A percentile compares a stretch with the other conserved stretches of the same genome.
These are phyloP conservation scores for Tubulanus polymorphus DNA, from an alignment of 2,888 invertebrate species.

Conservation along the genomic window DNA sequence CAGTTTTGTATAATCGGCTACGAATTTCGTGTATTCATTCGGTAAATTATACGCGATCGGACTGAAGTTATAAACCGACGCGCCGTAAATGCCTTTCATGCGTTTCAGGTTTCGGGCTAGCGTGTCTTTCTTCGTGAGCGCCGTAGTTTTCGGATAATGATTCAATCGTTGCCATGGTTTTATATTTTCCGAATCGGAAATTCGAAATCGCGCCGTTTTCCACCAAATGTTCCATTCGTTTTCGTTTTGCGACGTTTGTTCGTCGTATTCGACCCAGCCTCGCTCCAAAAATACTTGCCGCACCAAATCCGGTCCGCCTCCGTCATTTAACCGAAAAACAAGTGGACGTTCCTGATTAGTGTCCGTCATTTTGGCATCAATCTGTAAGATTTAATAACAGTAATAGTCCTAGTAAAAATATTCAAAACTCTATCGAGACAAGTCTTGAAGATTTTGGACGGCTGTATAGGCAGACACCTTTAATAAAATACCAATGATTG, in stretches of 20 bases:
- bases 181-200: constrained; percentile 38
- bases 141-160: constrained; percentile 69
- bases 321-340: constrained; percentile 45
- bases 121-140: constrained; percentile 80
- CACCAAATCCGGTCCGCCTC: constrained; percentile 46
- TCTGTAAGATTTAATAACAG: too few species aligned
- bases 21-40: constrained; percentile 76
- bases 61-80: constrained; percentile 71
- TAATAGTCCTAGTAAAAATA: too few species aligned
- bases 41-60: constrained; percentile 78
- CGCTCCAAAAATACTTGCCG: constrained; percentile 70
- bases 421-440: too few species aligned
- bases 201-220: constrained; percentile 71
- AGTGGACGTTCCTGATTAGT: constrained; percentile 19
- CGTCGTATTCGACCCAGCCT: constrained; percentile 73
- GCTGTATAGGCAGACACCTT: too few species aligned
- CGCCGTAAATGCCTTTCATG: constrained; percentile 76
- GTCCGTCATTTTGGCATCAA: neutral
- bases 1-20: constrained; percentile 64
- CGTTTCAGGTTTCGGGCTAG: constrained; percentile 70
- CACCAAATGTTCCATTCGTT: constrained; percentile 79
- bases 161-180: constrained; percentile 59
- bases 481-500: too few species aligned
- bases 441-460: too few species aligned
- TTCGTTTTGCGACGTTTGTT: constrained; percentile 55